Base-by-base conservation (phyloP, 1,140 invertebrate genomes). In the Tenebrio molitor region DNA sequence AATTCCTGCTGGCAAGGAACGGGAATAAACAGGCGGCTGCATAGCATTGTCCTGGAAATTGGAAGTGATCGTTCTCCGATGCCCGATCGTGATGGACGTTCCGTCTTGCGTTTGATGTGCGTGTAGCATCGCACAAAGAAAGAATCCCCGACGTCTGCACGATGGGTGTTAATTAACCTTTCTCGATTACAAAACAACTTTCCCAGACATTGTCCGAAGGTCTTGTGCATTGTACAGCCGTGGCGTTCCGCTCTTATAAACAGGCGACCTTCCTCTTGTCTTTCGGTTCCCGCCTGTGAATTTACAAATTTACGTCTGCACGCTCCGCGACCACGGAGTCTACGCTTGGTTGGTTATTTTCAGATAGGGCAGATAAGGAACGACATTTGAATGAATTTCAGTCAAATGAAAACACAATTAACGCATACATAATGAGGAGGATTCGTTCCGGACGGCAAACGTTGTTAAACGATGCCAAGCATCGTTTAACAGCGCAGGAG, bases 341-440 rank as follows among this genome's bases (percentile, higher is more conserved):
- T 33, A 33, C 69, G 50, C 29, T 70, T 34, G 33, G 69, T 44
- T 70, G 53, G 36, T 17, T 44, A 17, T 41, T 41, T 63, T 63
- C 33, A 62, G 50, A 42, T 62, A 23, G 50, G 39, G 33, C 50
- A 36, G 69, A 70, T 70, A 70, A 69, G 12, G 12, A 36, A 63
- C 21, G 46, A 70, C 50, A 70, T 70, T 70, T 70, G 50, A 70
- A 70, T 70, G 69, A 42, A 62, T 70, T 69, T 63, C 36, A 70
- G 69, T 29, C 34, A 63, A 63, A 70, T 70, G 69, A 70, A 70
- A 70, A 70, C 36, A 63, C 50, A 70, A 70, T 70, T 70, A 70
- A 70, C 46, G 50, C 69, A 70, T 63, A 63, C 46, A 42, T 58
- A 62, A 70, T 62, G 7, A 29, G 29, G 29, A 23, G 50, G 46